Conservation (phyloP, 2,888 invertebrate genomes). For the Trissonchulus latispiculum region DNA sequence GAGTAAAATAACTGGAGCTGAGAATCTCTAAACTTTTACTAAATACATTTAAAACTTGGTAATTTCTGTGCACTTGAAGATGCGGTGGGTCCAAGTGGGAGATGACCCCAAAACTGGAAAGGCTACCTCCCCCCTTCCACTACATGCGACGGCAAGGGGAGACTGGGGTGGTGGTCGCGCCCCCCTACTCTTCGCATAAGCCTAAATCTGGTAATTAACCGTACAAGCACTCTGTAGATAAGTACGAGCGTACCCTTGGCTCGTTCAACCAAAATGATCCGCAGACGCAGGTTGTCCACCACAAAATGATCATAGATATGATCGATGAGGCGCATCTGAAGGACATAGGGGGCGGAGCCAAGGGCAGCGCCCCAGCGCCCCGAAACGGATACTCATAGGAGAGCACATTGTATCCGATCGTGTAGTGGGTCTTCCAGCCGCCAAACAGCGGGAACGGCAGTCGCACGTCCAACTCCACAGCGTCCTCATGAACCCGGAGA, state of each 20-base stretch:
- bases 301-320: slow-evolving; percentile 94
- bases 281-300: slow-evolving; percentile 74
- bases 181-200: no score
- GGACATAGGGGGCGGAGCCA: slow-evolving; percentile 48
- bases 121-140: no score
- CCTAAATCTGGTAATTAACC: no score
- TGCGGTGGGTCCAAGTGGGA: no score
- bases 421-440: slow-evolving; percentile 96
- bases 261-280: slow-evolving; percentile 87
- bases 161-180: no score
- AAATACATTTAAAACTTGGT: no score
- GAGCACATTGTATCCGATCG: slow-evolving; percentile 90
- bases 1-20: no score
- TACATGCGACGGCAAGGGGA: no score
- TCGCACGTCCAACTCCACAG: slow-evolving; percentile 85
- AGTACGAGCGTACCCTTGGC: slow-evolving; percentile 47
- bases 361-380: slow-evolving; percentile 55
- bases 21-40: no score
- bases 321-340: slow-evolving; percentile 89
- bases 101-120: no score
- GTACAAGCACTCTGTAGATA: no score
- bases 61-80: no score
- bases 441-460: slow-evolving; percentile 96
- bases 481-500: slow-evolving; percentile 73
- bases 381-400: slow-evolving; percentile 88